Conservation (phyloP, 2,797 vertebrate genomes). For the Poecile montanus region DNA sequence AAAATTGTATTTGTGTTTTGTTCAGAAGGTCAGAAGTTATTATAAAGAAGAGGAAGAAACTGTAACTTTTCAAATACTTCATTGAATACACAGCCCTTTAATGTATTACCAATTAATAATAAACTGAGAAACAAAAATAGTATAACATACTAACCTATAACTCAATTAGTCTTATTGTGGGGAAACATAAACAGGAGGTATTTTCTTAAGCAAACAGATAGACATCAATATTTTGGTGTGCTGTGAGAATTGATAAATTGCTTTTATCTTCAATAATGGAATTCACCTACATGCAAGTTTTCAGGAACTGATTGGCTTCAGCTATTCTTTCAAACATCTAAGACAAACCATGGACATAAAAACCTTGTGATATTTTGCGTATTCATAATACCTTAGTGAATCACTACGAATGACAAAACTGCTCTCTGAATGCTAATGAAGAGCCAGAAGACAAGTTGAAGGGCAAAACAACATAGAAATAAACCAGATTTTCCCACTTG, state of each 20-base stretch:
- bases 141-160: background rate
- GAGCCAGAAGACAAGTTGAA: constrained; percentile 68
- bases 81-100: background rate
- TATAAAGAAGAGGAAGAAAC: background rate
- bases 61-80: background rate
- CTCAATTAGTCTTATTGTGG: background rate
- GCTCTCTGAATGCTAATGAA: constrained; percentile 69
- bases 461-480: constrained; percentile 66
- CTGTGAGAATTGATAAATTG: constrained; percentile 35
- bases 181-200: background rate
- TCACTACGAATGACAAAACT: constrained; percentile 54
- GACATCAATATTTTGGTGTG: constrained; percentile 31
- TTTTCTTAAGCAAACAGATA: constrained; percentile 9
- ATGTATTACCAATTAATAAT: background rate
- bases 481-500: constrained; percentile 19
- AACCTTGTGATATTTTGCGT: constrained; percentile 68
- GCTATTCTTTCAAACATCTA: constrained; percentile 62
- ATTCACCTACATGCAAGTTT: constrained; percentile 58
- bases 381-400: constrained; percentile 73
- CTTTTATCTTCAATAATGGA: background rate
- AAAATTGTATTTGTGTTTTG: background rate
- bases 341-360: constrained; percentile 66
- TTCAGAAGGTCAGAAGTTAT: background rate
- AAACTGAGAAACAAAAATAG: constrained; percentile 23
- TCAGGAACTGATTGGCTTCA: constrained; percentile 62